phyloP scores from a whole-genome alignment of 2,113 vertebrate genomes.

The Hippocampus barbouri region DNA sequence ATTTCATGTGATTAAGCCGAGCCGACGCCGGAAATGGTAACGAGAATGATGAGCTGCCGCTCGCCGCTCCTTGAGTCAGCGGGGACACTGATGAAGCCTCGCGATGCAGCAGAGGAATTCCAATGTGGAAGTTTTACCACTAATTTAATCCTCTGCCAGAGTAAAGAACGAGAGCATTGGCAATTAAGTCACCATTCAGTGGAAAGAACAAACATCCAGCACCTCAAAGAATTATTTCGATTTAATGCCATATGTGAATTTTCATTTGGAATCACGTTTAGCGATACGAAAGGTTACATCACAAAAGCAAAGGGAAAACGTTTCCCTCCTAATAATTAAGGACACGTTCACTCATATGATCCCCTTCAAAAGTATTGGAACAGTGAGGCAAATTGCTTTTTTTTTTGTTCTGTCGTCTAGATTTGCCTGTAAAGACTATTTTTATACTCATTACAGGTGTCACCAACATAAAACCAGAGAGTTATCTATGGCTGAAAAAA shows the following conservation, averaged over 20 bases:
- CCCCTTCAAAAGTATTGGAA: not conserved
- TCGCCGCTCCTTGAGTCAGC: constrained; percentile 7
- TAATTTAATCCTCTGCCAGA: not conserved
- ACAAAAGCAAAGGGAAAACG: not conserved
- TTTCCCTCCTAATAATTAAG: no score
- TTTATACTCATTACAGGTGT: no score
- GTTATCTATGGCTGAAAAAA: not conserved
- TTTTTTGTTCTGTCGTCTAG: not conserved
- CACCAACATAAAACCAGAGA: not conserved
- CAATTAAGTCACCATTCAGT: not conserved
- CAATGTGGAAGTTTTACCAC: not conserved
- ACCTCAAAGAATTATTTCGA: no score
- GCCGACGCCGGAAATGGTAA: constrained; percentile 23
- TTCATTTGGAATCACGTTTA: not conserved
- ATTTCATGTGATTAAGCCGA: constrained; percentile 47
- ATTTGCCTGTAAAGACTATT: not conserved
- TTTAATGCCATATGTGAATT: not conserved
- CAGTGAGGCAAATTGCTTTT: not conserved
- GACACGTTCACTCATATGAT: no score
- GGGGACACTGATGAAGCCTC: constrained; percentile 9
- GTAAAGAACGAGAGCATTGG: not conserved
- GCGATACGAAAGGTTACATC: not conserved
- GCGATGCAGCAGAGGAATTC: constrained; percentile 23
- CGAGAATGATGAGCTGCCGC: constrained; percentile 28
- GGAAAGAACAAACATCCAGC: not conserved